Conservation (phyloP, 2,113 vertebrate genomes). For the Echinops telfairi region DNA sequence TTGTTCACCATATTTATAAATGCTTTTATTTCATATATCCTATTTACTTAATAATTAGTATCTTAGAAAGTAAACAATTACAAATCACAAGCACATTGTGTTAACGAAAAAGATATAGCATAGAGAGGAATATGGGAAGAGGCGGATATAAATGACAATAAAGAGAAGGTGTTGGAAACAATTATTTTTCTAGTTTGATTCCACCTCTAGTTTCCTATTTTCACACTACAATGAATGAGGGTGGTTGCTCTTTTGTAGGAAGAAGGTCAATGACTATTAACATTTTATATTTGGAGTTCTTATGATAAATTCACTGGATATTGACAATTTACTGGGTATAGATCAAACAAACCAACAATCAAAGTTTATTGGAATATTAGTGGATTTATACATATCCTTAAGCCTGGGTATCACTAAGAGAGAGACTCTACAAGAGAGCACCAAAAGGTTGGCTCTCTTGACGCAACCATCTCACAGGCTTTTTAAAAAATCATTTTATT, state of each 20-base stretch:
- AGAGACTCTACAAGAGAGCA: no score
- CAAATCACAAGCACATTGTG: not conserved
- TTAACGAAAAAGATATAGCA: constrained; percentile 42
- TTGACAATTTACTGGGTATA: constrained; percentile 35
- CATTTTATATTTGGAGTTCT: constrained; percentile 53
- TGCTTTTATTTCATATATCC: constrained; percentile 31
- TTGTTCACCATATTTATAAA: constrained; percentile 20
- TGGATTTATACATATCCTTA: not conserved
- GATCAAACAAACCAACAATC: constrained; percentile 36
- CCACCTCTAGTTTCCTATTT: not conserved
- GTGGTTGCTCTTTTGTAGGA: not conserved
- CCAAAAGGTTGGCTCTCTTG: no score
- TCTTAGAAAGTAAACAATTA: constrained; percentile 53
- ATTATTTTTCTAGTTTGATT: constrained; percentile 28
- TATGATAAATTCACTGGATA: constrained; percentile 59
- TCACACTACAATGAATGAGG: constrained; percentile 18
- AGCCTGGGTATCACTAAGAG: no score
- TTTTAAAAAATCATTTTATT: not conserved
- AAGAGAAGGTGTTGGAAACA: not conserved
- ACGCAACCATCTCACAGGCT: not conserved
- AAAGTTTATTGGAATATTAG: no score
- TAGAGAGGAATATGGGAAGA: not conserved
- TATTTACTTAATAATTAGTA: not conserved
- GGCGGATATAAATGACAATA: constrained; percentile 12
- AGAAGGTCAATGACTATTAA: not conserved